Base-by-base conservation (phyloP, 2,888 invertebrate species). In the Protodeltote pygarga region DNA sequence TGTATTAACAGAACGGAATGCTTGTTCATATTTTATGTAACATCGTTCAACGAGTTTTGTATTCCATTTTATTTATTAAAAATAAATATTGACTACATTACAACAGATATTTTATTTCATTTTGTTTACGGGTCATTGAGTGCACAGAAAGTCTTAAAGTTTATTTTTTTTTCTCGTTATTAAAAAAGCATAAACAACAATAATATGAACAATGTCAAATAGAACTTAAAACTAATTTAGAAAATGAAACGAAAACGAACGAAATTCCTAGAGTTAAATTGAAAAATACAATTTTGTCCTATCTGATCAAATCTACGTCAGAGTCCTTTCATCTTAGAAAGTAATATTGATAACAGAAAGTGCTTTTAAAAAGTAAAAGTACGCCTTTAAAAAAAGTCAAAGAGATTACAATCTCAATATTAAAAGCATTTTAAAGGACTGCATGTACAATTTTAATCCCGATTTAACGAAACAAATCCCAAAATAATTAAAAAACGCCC, bases 401-500 rank as follows among this genome's bases (percentile, higher is more conserved):
- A 34, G 35, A 29, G 39, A 40, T 41, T 48, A 4, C 17, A 35
- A 27, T 54, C 20, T 23, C 23, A 27, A 45, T 15, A 27, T 4
- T 33, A 5, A 19, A 14, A 29, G 27, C 15, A 2, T 21, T 37
- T 16, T 14, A 24, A 15, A 39, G 4, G 38, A 34, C 28, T 29
- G 32, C 25, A 33, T 40, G 20, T 31, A 42, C 29, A 16, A 39
- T 38, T 11, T 25, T 14, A 44, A 58, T 52, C 46, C 50, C 15
- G 17, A 41, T 32, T 38, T 23, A 46, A 39, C 23, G 8, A 40
- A 9, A 39, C 32, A 44, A 59, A 59, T 65, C 65, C 63, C 8
- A 10, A 53, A 41, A 51, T 63, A 45, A 66, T 66, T 60, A 63
- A 70, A 64, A 63, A 59, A 13, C 29, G 37, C 55, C 67, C 67